Evolutionary conservation across 2,797 vertebrate species (phyloP).

Genomic region (Cetoscarus ocellatus): DNA sequence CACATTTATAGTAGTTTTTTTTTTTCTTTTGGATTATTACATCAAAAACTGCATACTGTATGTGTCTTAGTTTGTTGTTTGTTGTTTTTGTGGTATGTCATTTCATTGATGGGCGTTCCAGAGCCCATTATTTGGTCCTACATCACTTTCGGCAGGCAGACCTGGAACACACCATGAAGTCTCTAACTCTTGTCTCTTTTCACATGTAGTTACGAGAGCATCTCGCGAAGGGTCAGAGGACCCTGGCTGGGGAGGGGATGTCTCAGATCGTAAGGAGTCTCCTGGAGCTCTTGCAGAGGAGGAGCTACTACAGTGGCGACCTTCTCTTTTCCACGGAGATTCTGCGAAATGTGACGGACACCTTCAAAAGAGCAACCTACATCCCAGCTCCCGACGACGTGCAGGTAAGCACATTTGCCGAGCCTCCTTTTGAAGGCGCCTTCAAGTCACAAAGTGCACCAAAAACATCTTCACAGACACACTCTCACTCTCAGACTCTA

Average conservation of each 20-base stretch:
- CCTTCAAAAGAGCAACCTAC: constrained; percentile 99
- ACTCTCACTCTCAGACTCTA: constrained; percentile 4
- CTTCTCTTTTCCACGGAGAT: constrained; percentile 99
- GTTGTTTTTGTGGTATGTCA: too few relatives aligned
- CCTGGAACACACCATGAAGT: not conserved
- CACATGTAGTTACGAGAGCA: constrained; percentile 94
- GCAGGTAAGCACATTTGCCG: constrained; percentile 84
- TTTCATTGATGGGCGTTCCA: too few relatives aligned
- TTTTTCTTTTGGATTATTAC: too few relatives aligned
- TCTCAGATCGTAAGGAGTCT: constrained; percentile 98
- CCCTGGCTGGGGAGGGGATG: constrained; percentile 99
- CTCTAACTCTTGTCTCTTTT: constrained; percentile 24
- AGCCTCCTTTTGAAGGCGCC: not conserved
- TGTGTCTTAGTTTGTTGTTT: too few relatives aligned
- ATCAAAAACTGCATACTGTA: too few relatives aligned
- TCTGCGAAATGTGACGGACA: constrained; percentile 99
- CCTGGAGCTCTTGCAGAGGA: constrained; percentile 95
- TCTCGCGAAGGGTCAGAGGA: constrained; percentile 98
- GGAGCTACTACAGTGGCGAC: constrained; percentile 97
- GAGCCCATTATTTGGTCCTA: too few relatives aligned
- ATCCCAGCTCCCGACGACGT: constrained; percentile 96
- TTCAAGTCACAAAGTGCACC: not conserved
- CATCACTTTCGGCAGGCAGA: not conserved
- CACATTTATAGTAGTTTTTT: too few relatives aligned
- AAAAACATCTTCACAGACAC: not conserved